These are phyloP conservation scores for Eidolon dupreanum DNA, from an alignment of 2,797 vertebrate genomes.

Conservation along the genomic window DNA sequence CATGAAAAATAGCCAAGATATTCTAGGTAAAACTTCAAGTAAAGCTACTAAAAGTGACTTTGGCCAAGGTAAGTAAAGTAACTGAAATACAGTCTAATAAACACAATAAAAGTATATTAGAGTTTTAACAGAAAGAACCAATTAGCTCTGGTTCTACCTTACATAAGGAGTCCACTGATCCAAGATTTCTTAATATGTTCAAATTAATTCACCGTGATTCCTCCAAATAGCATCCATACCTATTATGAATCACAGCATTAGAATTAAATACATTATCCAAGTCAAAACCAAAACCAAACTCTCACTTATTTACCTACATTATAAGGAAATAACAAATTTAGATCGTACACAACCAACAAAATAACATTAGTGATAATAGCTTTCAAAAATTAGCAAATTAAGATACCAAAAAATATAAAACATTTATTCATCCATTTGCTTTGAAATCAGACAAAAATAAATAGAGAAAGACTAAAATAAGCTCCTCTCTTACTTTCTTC, in stretches of 20 bases:
- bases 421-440: not conserved
- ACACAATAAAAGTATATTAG: not conserved
- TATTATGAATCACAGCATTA: not conserved
- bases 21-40: not conserved
- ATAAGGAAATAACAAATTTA: conserved; percentile 1
- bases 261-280: not conserved
- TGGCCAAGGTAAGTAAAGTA: not conserved
- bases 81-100: conserved; percentile 15
- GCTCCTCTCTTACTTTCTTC: not conserved
- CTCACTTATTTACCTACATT: not conserved
- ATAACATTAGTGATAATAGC: not conserved
- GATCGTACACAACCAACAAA: not conserved
- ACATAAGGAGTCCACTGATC: not conserved
- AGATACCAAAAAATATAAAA: not conserved
- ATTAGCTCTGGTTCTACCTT: not conserved
- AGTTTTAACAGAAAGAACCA: not conserved
- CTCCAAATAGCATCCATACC: not conserved
- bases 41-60: conserved; percentile 3
- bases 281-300: not conserved
- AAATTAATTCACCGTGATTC: not conserved
- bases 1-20: not conserved
- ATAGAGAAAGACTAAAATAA: not conserved
- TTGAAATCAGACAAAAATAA: conserved; percentile 33
- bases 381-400: not conserved
- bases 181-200: not conserved